These are phyloP conservation scores for Hypsopygia costalis DNA, from an alignment of 2,888 invertebrate species.

Conservation along the genomic window DNA sequence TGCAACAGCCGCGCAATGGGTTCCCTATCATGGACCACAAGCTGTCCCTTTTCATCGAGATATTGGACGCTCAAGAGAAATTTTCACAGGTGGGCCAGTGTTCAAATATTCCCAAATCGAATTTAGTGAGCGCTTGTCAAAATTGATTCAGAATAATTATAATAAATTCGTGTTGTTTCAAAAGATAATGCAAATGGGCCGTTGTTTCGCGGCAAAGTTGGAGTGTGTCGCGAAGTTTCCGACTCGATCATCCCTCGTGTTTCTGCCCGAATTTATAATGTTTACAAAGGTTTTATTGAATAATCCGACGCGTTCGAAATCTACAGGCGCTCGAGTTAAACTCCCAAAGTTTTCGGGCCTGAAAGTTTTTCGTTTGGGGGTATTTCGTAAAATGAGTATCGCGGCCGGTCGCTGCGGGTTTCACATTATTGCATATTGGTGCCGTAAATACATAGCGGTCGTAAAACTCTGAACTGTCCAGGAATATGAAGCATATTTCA, in stretches of 20 bases:
- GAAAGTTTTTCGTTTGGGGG: not conserved
- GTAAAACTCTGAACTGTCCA: too few relatives aligned
- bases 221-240: conserved; percentile 25
- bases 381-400: not conserved
- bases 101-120: not conserved
- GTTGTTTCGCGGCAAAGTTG: conserved; percentile 19
- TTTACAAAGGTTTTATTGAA: conserved; percentile 42
- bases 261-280: conserved; percentile 32
- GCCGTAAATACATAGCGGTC: too few relatives aligned
- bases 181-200: conserved; percentile 28
- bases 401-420: not conserved
- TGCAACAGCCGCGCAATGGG: conserved; percentile 86
- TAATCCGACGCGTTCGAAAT: conserved; percentile 29
- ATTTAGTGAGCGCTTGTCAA: not conserved
- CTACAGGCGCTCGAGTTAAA: not conserved
- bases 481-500: too few relatives aligned
- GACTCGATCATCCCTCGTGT: conserved; percentile 29
- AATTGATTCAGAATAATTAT: conserved; percentile 15
- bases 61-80: conserved; percentile 89
- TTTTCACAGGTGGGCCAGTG: conserved; percentile 85
- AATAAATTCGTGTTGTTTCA: conserved; percentile 19
- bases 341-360: not conserved
- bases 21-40: conserved; percentile 89
- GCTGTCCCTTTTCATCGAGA: conserved; percentile 89
- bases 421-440: too few relatives aligned